Evolutionary conservation across 30 jellyfish, hydroid and myxozoan genomes (phyloP), one percentile per base, ranked within the genome.

Genomic region (Hydractinia symbiolongicarpus): DNA sequence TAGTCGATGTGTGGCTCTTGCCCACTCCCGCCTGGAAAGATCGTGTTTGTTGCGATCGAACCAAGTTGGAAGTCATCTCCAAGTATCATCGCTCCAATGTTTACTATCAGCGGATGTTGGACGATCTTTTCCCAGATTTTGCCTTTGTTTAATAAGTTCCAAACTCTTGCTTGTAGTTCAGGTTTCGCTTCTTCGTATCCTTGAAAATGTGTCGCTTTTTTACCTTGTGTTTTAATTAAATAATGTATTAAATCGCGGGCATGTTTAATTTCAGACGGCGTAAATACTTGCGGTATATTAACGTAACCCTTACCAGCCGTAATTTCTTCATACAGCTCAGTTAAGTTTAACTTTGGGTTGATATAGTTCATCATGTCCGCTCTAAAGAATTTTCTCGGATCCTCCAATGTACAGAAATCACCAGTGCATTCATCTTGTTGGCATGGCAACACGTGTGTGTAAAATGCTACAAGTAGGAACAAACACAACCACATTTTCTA

Each of bases 21-120:
- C 67, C 80, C 80, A 8, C 60, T 50, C 56, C 80, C 80, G n/a
- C 80, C 80, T 71, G 80, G 80, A 53, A n/a, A 71, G 4, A 71
- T 20, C 13, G 80, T 71, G 67, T 71, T 71, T 30, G 60, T 71
- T 71, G 80, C 80, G 9, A 71, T 52, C 67, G 80, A 71, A 71
- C 80, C 80, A 71, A 71, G 80, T 52, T 71, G 80, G 60, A 50
- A 30, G 60, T 71, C 80, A 71, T 71, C 67, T 5, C 80, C 80
- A 7, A 71, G 67, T 15, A 71, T 71, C 51, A 19, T 30, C 7
- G 60, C 17, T 30, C 55, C 60, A 14, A 71, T 8, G 40, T 71
- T 52, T 7, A 71, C n/a, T 8, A 71, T 71, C 1, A n/a, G 4
- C 40, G 80, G 80, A 19, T 71, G 80, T 52, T 71, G 80, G 80